Base-by-base conservation (phyloP, 1,140 invertebrate species). In the Sinella curviseta region DNA sequence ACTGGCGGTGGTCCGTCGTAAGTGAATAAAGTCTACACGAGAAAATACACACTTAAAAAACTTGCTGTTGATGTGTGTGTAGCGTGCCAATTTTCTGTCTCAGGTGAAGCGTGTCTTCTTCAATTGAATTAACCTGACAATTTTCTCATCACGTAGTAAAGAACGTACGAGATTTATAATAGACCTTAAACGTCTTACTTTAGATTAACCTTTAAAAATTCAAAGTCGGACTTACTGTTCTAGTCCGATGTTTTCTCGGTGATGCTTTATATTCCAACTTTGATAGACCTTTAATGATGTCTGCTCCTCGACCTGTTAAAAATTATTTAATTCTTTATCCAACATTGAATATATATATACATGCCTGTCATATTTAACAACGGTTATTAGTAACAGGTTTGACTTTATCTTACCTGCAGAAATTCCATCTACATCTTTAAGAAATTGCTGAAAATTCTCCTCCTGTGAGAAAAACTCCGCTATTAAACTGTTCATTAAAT, bases 361-460 rank as follows among this genome's bases (percentile, higher is more conserved):
- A 17, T n/a, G 8, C 57, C 8, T 65, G 8, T 4, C 57, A 26
- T 26, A 65, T 65, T n/a, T 17, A 48, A 8, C 8, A 48, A 48
- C 20, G 20, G 39, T 20, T 48, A 48, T 48, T 48, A n/a, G n/a
- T 48, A 48, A 48, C n/a, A n/a, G n/a, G n/a, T n/a, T n/a, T n/a
- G n/a, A n/a, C n/a, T n/a, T 48, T n/a, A 14, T 12, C 14, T 60
- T 33, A 70, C 65, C 65, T 16, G 65, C 65, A 70, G 8, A 31
- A 70, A 70, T 70, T 8, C 65, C 65, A 31, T 70, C 65, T 4
- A 70, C n/a, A 70, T 70, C 65, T 24, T 70, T 70, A 14, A 31
- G 24, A 33, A 70, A 70, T 14, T 12, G 3, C n/a, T 70, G 28
- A 12, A 70, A 24, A 70, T 70, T 70, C 30, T 30, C 65, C 65